Evolutionary conservation across 92 coral and sea anemone genomes (phyloP).

Genomic region (Scolanthus callimorphus): DNA sequence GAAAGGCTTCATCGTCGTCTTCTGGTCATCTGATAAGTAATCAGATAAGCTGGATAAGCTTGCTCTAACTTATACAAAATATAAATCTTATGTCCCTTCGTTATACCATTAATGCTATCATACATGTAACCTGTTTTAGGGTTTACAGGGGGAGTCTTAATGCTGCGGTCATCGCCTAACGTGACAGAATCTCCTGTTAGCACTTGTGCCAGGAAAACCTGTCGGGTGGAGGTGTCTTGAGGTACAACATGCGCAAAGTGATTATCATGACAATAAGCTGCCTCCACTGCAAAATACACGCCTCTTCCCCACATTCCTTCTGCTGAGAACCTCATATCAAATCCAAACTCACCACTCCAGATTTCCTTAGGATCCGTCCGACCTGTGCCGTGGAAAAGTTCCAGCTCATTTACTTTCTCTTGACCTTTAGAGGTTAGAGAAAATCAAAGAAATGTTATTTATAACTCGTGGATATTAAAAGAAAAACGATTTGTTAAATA

Average conservation of each 20-base stretch:
- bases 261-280: constrained; percentile 65
- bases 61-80: constrained; percentile 67
- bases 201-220: constrained; percentile 73
- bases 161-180: constrained; percentile 24
- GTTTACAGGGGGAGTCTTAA: constrained; percentile 55
- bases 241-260: too few relatives aligned
- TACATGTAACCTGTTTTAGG: constrained; percentile 41
- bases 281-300: constrained; percentile 68
- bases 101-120: constrained; percentile 64
- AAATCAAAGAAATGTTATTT: too few relatives aligned
- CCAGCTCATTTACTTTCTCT: constrained; percentile 64
- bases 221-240: too few relatives aligned
- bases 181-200: constrained; percentile 57
- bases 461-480: too few relatives aligned
- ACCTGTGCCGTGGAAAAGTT: constrained; percentile 77
- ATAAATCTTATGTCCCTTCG: constrained; percentile 42
- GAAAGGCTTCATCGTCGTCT: too few relatives aligned
- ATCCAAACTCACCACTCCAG: constrained; percentile 81
- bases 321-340: constrained; percentile 77
- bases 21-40: too few relatives aligned
- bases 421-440: too few relatives aligned
- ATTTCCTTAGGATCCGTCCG: constrained; percentile 37
- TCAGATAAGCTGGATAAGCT: constrained; percentile 77
- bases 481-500: too few relatives aligned
- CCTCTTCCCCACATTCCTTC: constrained; percentile 87